A percentile compares a stretch with the other conserved stretches of the same genome.
Evolutionary conservation across 64 coral and sea anemone species (phyloP).

Genomic region (Porites australiensis): DNA sequence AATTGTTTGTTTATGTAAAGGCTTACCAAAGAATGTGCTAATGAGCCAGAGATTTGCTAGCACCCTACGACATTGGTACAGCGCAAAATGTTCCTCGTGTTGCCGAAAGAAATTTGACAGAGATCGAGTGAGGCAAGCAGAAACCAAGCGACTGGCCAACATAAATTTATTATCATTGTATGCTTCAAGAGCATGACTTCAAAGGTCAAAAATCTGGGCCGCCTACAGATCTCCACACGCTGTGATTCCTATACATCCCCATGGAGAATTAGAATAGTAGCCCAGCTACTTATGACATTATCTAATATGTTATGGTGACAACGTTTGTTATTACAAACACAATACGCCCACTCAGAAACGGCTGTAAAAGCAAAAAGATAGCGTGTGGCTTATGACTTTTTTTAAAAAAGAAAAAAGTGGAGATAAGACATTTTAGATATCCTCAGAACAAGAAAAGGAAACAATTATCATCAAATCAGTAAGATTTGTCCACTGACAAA

Average conservation of each 20-base stretch:
- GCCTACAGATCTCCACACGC: neutral
- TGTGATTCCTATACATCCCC: neutral
- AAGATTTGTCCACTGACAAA: too few relatives aligned
- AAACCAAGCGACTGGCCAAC: too few relatives aligned
- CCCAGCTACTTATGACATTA: neutral
- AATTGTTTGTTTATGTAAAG: slow-evolving; percentile 3
- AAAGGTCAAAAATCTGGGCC: neutral
- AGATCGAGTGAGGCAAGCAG: too few relatives aligned
- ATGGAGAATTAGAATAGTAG: neutral
- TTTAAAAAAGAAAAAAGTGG: too few relatives aligned
- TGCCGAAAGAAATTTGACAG: too few relatives aligned
- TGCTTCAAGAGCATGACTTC: neutral
- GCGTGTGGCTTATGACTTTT: too few relatives aligned
- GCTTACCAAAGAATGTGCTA: slow-evolving; percentile 12
- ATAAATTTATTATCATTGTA: neutral
- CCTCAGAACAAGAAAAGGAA: too few relatives aligned
- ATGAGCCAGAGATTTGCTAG: neutral
- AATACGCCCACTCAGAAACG: neutral
- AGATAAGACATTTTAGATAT: too few relatives aligned
- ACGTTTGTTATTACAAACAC: neutral
- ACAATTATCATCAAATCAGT: too few relatives aligned
- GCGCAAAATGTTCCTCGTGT: neutral
- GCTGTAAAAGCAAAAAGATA: too few relatives aligned
- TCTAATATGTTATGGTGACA: slow-evolving; percentile 4
- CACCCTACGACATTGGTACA: neutral